Evolutionary conservation across 1,140 invertebrate genomes (phyloP).

Genomic region (Physella acuta): DNA sequence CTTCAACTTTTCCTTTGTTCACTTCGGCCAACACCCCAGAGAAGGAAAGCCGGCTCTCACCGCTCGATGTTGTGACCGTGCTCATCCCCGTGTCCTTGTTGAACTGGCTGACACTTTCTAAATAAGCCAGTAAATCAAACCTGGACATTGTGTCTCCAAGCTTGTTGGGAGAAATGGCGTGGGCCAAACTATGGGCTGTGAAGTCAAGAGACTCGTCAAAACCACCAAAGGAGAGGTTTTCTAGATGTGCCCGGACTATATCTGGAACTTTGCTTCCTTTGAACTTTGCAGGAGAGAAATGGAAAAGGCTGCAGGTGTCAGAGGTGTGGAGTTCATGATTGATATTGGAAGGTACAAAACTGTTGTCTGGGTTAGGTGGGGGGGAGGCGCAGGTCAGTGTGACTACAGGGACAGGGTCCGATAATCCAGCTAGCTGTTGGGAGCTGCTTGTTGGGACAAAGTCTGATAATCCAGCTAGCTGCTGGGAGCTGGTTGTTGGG

Average conservation of each 20-base stretch:
- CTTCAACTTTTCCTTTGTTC: too few relatives aligned
- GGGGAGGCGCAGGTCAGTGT: too few relatives aligned
- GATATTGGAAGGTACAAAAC: too few relatives aligned
- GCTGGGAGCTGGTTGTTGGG: too few relatives aligned
- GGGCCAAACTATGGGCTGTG: constrained; percentile 2
- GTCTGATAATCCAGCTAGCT: too few relatives aligned
- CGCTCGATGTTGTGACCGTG: neutral
- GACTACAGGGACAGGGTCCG: too few relatives aligned
- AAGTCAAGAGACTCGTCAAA: constrained; percentile 11
- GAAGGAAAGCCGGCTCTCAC: constrained; percentile 1
- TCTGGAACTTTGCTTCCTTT: constrained; percentile 12
- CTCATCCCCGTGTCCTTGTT: neutral
- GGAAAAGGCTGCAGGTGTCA: neutral
- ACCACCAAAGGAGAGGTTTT: constrained; percentile 11
- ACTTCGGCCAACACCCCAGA: constrained; percentile 3
- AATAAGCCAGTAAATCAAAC: constrained; percentile 11
- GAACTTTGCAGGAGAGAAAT: neutral
- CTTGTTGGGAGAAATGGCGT: constrained; percentile 12
- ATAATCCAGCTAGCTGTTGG: too few relatives aligned
- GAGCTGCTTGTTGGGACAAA: too few relatives aligned
- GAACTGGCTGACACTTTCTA: neutral
- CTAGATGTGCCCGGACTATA: constrained; percentile 2
- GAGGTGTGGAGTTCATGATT: constrained; percentile 8
- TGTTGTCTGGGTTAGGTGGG: too few relatives aligned
- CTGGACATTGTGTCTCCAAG: neutral